Conservation (phyloP, 2,888 invertebrate species). For the Lucinisca nassula region DNA sequence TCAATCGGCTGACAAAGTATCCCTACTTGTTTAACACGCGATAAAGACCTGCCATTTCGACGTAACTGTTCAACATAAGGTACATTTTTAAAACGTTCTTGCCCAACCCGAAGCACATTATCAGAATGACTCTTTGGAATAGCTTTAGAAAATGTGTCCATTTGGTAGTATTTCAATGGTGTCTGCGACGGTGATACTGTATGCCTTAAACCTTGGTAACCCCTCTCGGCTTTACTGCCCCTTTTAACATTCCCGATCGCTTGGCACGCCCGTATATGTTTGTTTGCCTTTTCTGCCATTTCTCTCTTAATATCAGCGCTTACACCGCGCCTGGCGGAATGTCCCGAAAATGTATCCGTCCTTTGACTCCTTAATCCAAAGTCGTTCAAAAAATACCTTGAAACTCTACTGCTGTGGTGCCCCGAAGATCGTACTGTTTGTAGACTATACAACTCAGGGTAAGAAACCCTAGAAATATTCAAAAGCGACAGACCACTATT, state of each 20-base stretch:
- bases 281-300: constrained; percentile 67
- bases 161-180: constrained; percentile 9
- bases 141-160: background rate
- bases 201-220: constrained; percentile 62
- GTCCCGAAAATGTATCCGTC: constrained; percentile 74
- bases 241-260: constrained; percentile 64
- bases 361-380: constrained; percentile 66
- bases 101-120: background rate
- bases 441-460: background rate
- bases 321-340: constrained; percentile 39
- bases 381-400: constrained; percentile 68
- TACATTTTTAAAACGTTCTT: background rate
- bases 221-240: constrained; percentile 68
- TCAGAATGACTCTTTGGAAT: constrained; percentile 4
- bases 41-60: constrained; percentile 45
- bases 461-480: background rate
- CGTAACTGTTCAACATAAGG: constrained; percentile 65
- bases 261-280: constrained; percentile 73
- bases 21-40: constrained; percentile 40
- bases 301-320: constrained; percentile 63
- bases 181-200: constrained; percentile 64
- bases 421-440: background rate
- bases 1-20: constrained; percentile 27
- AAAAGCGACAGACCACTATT: background rate
- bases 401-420: constrained; percentile 25